These are phyloP conservation scores for Caenorhabditis sulstoni DNA, from an alignment of 2,888 invertebrate genomes.

Conservation along the genomic window DNA sequence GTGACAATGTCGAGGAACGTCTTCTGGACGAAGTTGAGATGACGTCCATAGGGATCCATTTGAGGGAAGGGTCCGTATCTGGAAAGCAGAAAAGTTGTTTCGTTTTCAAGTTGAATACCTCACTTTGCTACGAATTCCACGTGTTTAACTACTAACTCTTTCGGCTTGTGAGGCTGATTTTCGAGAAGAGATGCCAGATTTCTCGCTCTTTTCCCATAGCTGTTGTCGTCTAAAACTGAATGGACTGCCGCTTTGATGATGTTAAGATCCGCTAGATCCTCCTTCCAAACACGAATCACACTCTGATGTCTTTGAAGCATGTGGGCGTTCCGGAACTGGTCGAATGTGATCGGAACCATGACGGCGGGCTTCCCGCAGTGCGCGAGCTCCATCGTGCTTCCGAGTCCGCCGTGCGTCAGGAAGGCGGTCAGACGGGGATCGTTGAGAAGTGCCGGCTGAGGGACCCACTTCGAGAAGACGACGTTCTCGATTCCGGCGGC, in stretches of 20 bases:
- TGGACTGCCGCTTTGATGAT: conserved; percentile 18
- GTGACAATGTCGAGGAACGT: background rate
- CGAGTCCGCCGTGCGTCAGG: conserved; percentile 54
- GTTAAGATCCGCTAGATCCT: background rate
- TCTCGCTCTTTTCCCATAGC: conserved; percentile 24
- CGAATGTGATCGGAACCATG: conserved; percentile 59
- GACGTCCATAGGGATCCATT: conserved; percentile 4
- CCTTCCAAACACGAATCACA: conserved; percentile 9
- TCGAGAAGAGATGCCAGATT: conserved; percentile 28
- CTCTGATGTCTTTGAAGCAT: conserved; percentile 56
- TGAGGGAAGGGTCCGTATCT: background rate
- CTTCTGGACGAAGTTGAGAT: background rate
- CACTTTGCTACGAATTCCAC: background rate
- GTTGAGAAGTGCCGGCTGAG: conserved; percentile 49
- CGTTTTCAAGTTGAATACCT: background rate
- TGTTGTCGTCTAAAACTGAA: conserved; percentile 24
- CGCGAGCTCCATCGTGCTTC: conserved; percentile 57
- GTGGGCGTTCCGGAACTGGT: conserved; percentile 59
- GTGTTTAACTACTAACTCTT: background rate
- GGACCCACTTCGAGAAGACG: conserved; percentile 54
- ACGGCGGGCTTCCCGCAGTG: conserved; percentile 51
- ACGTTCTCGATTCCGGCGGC: conserved; percentile 37
- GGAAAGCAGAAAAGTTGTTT: background rate
- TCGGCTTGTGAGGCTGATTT: conserved; percentile 37
- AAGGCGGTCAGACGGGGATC: conserved; percentile 50